Conservation (phyloP, 2,113 vertebrate genomes). For the Pipa parva region DNA sequence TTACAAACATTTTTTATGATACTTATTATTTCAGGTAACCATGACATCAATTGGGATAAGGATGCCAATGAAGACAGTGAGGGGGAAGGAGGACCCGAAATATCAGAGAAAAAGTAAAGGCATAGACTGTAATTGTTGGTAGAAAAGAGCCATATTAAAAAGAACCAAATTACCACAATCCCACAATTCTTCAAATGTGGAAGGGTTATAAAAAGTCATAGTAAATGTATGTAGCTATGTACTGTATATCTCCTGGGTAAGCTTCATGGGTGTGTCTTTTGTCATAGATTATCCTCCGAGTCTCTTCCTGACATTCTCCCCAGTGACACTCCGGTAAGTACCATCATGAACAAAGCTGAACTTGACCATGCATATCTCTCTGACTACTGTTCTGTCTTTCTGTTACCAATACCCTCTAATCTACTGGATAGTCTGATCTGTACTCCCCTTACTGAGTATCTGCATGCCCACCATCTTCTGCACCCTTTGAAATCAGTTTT, state of each 20-base stretch:
- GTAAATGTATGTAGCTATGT: too few species aligned
- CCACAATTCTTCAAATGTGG: too few species aligned
- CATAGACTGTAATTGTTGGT: not conserved
- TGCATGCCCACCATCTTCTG: too few species aligned
- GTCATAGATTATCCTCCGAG: conserved; percentile 2
- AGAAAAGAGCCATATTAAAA: too few species aligned
- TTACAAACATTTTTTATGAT: not conserved
- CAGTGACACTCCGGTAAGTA: conserved; percentile 6
- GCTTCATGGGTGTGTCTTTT: conserved; percentile 1
- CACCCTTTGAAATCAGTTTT: too few species aligned
- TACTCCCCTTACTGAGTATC: too few species aligned
- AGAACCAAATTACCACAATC: too few species aligned
- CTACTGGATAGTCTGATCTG: too few species aligned
- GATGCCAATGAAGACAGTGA: conserved; percentile 15
- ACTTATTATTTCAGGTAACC: conserved; percentile 12
- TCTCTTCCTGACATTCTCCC: not conserved
- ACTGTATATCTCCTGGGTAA: not conserved
- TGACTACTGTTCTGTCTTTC: too few species aligned
- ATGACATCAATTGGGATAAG: conserved; percentile 12
- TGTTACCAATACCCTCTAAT: too few species aligned
- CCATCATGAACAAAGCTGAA: not conserved
- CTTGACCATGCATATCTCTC: too few species aligned
- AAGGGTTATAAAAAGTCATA: not conserved
- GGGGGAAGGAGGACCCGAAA: conserved; percentile 1
- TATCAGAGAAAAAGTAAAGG: not conserved